Base-by-base conservation (phyloP, 2,888 invertebrate species). In the Aleiodes alternator region DNA sequence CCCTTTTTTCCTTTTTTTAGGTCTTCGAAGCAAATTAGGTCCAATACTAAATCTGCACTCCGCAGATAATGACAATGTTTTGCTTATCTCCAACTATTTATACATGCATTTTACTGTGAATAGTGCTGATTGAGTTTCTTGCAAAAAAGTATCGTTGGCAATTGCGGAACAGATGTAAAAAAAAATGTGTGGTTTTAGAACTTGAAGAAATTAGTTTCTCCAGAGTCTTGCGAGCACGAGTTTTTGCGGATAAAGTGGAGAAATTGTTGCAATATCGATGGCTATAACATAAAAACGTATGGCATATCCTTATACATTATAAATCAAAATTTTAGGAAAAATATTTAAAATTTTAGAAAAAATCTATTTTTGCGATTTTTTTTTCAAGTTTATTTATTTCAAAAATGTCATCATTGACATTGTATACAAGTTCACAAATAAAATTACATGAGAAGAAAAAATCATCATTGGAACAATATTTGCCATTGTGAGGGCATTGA, bases 11-110 rank as follows among this genome's bases (percentile, higher is more conserved):
- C n/a, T 23, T 23, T 23, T 1, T 23, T 2, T 23, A 23, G 23
- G 23, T 23, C 23, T 23, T 14, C 31, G 56, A 69, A 9, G 29
- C 72, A 14, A 51, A 68, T 43, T 79, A 23, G 59, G 48, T 48
- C 23, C 69, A 34, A 50, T 29, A 50, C 8, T 43, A 59, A 61
- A 51, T 23, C 11, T 57, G 12, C 57, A 31, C 57, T 57, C n/a
- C 31, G 31, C 31, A 31, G 31, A 57, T 31, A 31, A 57, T 57
- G 57, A 31, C 31, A 57, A 29, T 57, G 14, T 31, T 29, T 57
- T 29, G 12, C 57, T 57, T 29, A 31, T 57, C 31, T 31, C 31
- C 8, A 12, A 57, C 31, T 57, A 57, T 57, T 57, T 57, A 57
- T 57, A 57, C 57, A 57, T 31, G 57, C 31, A 57, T 57, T 57